Percentiles rank a stretch among this genome's conserved stretches.
These are phyloP conservation scores for Heteractis magnifica DNA, from an alignment of 92 coral and sea anemone genomes.

Conservation along the genomic window DNA sequence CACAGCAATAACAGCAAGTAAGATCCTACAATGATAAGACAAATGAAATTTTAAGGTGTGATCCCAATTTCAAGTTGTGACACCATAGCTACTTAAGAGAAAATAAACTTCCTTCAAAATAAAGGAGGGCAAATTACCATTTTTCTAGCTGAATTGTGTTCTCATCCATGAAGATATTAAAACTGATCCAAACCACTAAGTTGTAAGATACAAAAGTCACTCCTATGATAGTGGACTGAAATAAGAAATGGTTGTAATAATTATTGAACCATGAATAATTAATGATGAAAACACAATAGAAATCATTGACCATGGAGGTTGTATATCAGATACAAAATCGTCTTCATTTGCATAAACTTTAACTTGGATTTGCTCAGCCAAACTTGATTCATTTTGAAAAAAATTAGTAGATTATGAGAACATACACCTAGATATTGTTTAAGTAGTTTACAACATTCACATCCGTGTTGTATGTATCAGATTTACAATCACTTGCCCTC, in stretches of 20 bases:
- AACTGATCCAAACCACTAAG: slow-evolving; percentile 31
- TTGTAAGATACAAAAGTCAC: slow-evolving; percentile 24
- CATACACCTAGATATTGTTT: too few relatives aligned
- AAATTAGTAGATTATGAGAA: too few relatives aligned
- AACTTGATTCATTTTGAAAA: too few relatives aligned
- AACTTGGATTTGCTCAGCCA: too few relatives aligned
- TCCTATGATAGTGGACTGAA: slow-evolving; percentile 35
- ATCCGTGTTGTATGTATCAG: too few relatives aligned
- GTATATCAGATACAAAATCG: too few relatives aligned
- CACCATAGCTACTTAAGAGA: background rate
- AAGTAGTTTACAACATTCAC: too few relatives aligned
- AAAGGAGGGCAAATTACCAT: slow-evolving; percentile 33
- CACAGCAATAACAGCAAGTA: slow-evolving; percentile 44
- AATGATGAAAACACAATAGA: background rate
- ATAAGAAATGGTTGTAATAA: background rate
- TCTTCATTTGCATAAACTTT: too few relatives aligned
- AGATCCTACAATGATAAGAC: slow-evolving; percentile 38
- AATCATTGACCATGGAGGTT: background rate
- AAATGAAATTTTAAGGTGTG: background rate
- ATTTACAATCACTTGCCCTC: too few relatives aligned
- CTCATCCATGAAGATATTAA: slow-evolving; percentile 37
- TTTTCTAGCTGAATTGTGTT: slow-evolving; percentile 34
- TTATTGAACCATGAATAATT: background rate
- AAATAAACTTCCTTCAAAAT: background rate
- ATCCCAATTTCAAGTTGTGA: background rate